Evolutionary conservation across 2,113 vertebrate genomes (phyloP), one percentile per base, ranked within the genome.

Genomic region (Cyanocitta stelleri): DNA sequence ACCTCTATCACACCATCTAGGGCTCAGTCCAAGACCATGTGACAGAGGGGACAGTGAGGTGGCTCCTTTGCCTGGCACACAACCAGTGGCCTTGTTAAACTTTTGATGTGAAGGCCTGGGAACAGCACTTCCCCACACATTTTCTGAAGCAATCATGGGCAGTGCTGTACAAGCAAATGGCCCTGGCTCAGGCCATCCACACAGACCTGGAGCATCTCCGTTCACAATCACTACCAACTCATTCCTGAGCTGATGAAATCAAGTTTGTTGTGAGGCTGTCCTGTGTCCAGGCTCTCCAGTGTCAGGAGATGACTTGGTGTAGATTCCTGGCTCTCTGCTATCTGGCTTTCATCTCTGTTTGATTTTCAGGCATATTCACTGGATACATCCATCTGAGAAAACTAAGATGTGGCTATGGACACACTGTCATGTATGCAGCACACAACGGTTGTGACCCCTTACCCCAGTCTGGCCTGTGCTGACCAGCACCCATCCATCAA

Each of bases 261-360:
- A 26, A 29, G 13, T 78, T 74, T 86, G n/a, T 44, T 5, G 1
- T 24, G 67, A 21, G 20, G 16, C 23, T 67, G 26, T 29, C 3
- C 23, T 4, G 1, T 41, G 24, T 43, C 19, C 3, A 8, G 39
- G 26, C 13, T 72, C 26, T 56, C 16, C 1, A 1, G 2, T 6
- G 13, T 27, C 51, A 56, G 51, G 72, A 72, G 32, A 15, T 9
- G 15, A 15, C 11, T 66, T 69, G 18, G 10, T 77, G 30, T 52
- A 48, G 23, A 13, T 73, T 80, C 30, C 35, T 64, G 35, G 1
- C 18, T 62, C 33, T 56, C 41, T 84, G 73, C 58, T 80, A 2
- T 44, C 39, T 37, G 29, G 5, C 4, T 83, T 39, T 69, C 64
- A 66, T 9, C 9, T 78, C 62, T 58, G 21, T 62, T 85, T 0